Conservation (phyloP, 2,888 invertebrate species). For the Hylaea fasciaria region DNA sequence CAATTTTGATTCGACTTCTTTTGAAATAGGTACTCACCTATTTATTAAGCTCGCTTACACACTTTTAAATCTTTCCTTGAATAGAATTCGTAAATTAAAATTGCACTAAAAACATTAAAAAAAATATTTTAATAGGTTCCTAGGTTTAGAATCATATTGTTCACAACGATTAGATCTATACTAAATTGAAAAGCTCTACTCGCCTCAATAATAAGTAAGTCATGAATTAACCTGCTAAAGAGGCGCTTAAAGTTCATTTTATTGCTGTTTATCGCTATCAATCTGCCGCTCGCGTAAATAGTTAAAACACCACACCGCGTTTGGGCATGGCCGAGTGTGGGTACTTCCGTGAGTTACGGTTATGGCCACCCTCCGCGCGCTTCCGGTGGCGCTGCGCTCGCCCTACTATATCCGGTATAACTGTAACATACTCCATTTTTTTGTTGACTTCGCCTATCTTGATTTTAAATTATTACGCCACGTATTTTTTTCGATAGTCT, state of each 20-base stretch:
- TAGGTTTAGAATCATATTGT: too few species aligned
- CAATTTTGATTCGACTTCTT: too few species aligned
- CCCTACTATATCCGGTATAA: constrained; percentile 61
- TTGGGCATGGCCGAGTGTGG: constrained; percentile 56
- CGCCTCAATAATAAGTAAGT: constrained; percentile 4
- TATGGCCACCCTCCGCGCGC: constrained; percentile 58
- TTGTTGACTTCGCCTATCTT: constrained; percentile 26
- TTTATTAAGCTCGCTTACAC: too few species aligned
- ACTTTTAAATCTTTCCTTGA: too few species aligned
- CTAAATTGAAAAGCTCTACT: not conserved
- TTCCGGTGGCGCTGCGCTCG: constrained; percentile 55
- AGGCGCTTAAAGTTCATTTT: constrained; percentile 47
- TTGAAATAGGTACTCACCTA: too few species aligned
- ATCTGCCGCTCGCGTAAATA: constrained; percentile 65
- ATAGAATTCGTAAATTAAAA: too few species aligned
- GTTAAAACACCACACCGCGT: constrained; percentile 64
- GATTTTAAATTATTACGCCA: constrained; percentile 12
- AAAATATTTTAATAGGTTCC: too few species aligned
- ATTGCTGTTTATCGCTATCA: constrained; percentile 61
- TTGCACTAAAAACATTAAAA: too few species aligned
- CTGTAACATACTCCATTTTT: constrained; percentile 44
- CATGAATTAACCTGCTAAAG: constrained; percentile 24
- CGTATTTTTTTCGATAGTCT: not conserved
- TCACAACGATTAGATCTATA: too few species aligned
- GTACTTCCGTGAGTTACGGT: constrained; percentile 67